These are phyloP conservation scores for Oikopleura dioica DNA, from an alignment of 23 tunicate species.

Conservation along the genomic window DNA sequence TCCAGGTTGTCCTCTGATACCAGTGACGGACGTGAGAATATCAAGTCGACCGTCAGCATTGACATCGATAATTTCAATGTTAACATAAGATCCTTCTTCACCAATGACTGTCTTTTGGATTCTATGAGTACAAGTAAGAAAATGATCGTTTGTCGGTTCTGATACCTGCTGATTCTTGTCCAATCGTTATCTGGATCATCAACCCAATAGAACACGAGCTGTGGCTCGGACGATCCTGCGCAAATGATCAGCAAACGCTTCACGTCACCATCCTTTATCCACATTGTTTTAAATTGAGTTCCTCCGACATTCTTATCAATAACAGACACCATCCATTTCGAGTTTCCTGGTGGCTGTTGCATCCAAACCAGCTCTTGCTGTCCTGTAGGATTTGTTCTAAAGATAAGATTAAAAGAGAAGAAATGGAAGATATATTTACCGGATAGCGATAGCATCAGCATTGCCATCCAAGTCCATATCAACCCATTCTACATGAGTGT, in stretches of 20 bases:
- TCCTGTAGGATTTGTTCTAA: constrained; percentile 11
- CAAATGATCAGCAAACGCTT: constrained; percentile 22
- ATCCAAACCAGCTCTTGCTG: constrained; percentile 52
- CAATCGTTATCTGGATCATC: constrained; percentile 78
- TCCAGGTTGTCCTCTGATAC: constrained; percentile 38
- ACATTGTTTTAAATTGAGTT: constrained; percentile 39
- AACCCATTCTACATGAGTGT: constrained; percentile 58
- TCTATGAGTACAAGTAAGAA: too few species aligned
- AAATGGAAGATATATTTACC: constrained; percentile 7
- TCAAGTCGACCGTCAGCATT: constrained; percentile 51
- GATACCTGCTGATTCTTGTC: constrained; percentile 40
- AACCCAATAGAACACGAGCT: constrained; percentile 41
- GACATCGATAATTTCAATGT: constrained; percentile 48
- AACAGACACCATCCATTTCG: constrained; percentile 24
- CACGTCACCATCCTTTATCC: constrained; percentile 12
- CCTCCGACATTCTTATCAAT: constrained; percentile 40
- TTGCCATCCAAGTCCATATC: constrained; percentile 70
- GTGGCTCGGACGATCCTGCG: constrained; percentile 44
- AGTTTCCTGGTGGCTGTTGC: constrained; percentile 34
- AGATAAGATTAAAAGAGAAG: neutral
- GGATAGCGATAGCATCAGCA: constrained; percentile 44
- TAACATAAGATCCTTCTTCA: constrained; percentile 21
- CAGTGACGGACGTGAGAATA: constrained; percentile 55
- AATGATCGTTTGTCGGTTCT: too few species aligned
- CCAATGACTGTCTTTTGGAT: neutral